These are phyloP conservation scores for Hippocampus abdominalis DNA, from an alignment of 2,113 vertebrate species.

Conservation along the genomic window DNA sequence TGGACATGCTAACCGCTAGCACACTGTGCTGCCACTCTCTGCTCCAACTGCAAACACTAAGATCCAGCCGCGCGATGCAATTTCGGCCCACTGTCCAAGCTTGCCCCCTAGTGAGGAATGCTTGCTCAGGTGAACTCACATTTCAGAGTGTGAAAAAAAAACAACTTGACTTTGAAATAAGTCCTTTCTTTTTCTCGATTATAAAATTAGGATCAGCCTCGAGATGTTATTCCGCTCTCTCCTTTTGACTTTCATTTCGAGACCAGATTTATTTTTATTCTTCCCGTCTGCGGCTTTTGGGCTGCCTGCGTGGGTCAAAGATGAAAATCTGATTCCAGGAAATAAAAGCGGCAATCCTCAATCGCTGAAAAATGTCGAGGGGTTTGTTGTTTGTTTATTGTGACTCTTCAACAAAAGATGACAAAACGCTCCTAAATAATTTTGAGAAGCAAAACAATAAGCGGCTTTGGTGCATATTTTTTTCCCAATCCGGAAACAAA, in stretches of 20 bases:
- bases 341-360: slow-evolving; percentile 24
- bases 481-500: background rate
- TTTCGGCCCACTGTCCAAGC: slow-evolving; percentile 31
- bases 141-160: background rate
- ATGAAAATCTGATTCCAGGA: slow-evolving; percentile 15
- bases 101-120: slow-evolving; percentile 56
- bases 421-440: background rate
- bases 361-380: background rate
- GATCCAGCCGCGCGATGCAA: too few species aligned
- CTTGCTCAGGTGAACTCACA: background rate
- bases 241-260: slow-evolving; percentile 19
- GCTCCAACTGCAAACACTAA: too few species aligned
- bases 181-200: slow-evolving; percentile 16
- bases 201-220: slow-evolving; percentile 7
- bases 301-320: slow-evolving; percentile 25
- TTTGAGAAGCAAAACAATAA: background rate
- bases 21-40: too few species aligned
- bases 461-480: background rate
- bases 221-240: slow-evolving; percentile 24
- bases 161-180: slow-evolving; percentile 11
- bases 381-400: background rate
- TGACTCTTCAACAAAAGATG: slow-evolving; percentile 6
- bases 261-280: slow-evolving; percentile 33
- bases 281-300: slow-evolving; percentile 12
- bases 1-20: too few species aligned